Evolutionary conservation across 2,888 invertebrate species (phyloP), one percentile per base, ranked within the genome.

Genomic region (Melipona beecheii): DNA sequence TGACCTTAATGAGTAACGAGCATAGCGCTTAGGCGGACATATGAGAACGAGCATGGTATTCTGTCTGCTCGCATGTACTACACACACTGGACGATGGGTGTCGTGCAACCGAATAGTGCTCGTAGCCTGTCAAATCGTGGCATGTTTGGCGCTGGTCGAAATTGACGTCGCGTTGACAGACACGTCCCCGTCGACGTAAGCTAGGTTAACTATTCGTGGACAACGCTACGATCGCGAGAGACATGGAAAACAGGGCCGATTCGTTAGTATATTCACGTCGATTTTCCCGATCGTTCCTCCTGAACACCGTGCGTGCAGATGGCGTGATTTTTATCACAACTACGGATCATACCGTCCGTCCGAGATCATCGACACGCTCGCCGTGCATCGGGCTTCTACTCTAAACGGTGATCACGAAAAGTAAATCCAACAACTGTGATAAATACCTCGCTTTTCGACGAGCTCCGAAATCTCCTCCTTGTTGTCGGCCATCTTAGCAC

Each of bases 401-500:
- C n/a, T 68, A 77, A 69, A 60, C 50, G 54, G 64, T 27, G 82
- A 85, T 86, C 86, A 88, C 62, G 36, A 43, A 27, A 68, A 87
- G 72, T 87, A 86, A 90, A 85, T 69, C 64, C 50, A 36, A 64
- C 62, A 71, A 74, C 52, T 13, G 75, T 64, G 81, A 91, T 91
- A 93, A 93, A 91, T 94, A 94, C 94, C 94, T 94, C 93, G 93
- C 91, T 94, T 93, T 89, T 93, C 94, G 91, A 91, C 93, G 93
- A 93, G 93, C 92, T 93, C 93, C 92, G 91, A 93, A 93, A 93
- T 93, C 92, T 94, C 94, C 94, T 94, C 94, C 94, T 94, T 94
- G 93, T 93, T 93, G 94, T 94, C 94, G 91, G 94, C 94, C 94
- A 94, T 94, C 94, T 94, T 94, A 94, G 94, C 94, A 93, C 93